Evolutionary conservation across 64 coral and sea anemone species (phyloP), one percentile per base, ranked within the genome.

Genomic region (Montipora capricornis): DNA sequence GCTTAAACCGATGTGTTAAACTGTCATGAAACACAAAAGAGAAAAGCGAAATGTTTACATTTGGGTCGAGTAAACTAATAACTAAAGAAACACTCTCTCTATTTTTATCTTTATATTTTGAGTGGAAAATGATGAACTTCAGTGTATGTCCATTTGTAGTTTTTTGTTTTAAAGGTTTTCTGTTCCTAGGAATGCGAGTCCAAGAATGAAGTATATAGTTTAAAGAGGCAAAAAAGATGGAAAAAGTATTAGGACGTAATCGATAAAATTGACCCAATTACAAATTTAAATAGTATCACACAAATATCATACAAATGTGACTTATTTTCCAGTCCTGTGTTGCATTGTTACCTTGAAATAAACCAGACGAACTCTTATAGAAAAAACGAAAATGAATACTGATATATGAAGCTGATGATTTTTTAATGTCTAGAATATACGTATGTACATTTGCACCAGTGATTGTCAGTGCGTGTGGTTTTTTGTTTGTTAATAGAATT

Each of bases 401-500:
- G 60, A 83, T 62, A 67, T 68, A 68, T 59, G 62, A 86, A 45
- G 46, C 67, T 26, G 46, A 68, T 84, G 46, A 14, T 71, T 73
- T 86, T 73, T 71, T 66, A 71, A 71, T 22, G 14, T 20, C 26
- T 64, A 82, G 53, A 82, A 82, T 86, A 71, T 86, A 15, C 82
- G 66, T 49, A 49, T 86, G 62, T 86, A 68, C 61, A 68, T 84
- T 71, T 73, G 16, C 19, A 5, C 47, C 50, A 48, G 6, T 57
- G 53, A 57, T 71, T 69, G 68, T 86, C 82, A 10, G n/a, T 71
- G 2, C 17, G 64, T 50, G 82, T 20, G 82, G 82, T 86, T 86
- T 78, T 86, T 58, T 86, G 82, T 86, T 86, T 71, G 82, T 46
- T 73, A 71, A 73, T 71, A 73, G 45, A 86, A 86, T 71, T 86